Conservation (phyloP, 2,888 invertebrate genomes). For the Megalurothrips usitatus region DNA sequence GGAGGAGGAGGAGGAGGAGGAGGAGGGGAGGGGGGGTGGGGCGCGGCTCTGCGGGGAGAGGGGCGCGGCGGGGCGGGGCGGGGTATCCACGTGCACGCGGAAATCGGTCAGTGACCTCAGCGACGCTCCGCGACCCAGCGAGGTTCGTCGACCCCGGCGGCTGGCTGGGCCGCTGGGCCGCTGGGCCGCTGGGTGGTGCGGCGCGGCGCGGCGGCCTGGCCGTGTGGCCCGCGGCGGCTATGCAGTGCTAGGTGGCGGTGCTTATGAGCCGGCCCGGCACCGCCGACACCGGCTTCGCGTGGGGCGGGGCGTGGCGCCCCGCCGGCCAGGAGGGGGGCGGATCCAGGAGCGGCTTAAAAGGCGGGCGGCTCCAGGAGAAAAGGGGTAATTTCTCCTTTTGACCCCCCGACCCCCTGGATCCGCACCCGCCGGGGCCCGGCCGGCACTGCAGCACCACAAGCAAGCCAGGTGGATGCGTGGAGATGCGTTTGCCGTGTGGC, state of each 20-base stretch:
- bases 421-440: too few species aligned
- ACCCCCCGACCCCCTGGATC: too few species aligned
- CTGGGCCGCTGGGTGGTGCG: not conserved
- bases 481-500: too few species aligned
- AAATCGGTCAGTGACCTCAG: conserved; percentile 21
- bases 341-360: too few species aligned
- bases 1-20: not conserved
- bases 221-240: not conserved
- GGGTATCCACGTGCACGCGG: conserved; percentile 9
- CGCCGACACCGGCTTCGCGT: not conserved
- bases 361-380: too few species aligned
- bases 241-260: not conserved
- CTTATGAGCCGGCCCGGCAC: not conserved
- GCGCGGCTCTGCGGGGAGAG: not conserved
- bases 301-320: not conserved
- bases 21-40: not conserved
- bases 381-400: too few species aligned
- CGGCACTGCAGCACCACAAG: too few species aligned
- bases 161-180: not conserved
- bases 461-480: too few species aligned
- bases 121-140: conserved; percentile 13
- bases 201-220: not conserved
- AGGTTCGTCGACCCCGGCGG: conserved; percentile 13
- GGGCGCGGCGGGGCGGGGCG: not conserved
- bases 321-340: not conserved